These are phyloP conservation scores for Polypedilum vanderplanki DNA, from an alignment of 1,140 invertebrate genomes.

Conservation along the genomic window DNA sequence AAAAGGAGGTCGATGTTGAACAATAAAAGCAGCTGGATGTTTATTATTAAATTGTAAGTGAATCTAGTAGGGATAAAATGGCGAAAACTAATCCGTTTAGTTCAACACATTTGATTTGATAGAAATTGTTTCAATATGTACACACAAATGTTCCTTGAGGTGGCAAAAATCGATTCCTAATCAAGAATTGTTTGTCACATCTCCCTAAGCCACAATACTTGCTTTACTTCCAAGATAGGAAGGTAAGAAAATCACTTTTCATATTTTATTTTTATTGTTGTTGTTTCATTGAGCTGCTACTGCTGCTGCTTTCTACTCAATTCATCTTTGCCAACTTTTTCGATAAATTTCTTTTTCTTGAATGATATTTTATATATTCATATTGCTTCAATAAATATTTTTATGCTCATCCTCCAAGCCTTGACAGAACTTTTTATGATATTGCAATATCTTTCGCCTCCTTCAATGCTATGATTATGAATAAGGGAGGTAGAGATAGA, in stretches of 20 bases:
- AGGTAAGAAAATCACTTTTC: slow-evolving; percentile 3
- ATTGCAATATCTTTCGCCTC: too few species aligned
- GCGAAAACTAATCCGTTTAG: neutral
- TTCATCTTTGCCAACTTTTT: neutral
- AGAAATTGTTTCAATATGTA: neutral
- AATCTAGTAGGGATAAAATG: neutral
- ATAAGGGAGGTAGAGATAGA: too few species aligned
- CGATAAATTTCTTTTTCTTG: slow-evolving; percentile 1
- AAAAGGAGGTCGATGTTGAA: neutral
- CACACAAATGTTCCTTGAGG: neutral
- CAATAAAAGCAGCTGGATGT: neutral
- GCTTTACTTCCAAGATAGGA: neutral
- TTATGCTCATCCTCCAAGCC: neutral
- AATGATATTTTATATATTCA: slow-evolving; percentile 2
- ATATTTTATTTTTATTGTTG: neutral
- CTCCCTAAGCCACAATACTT: neutral
- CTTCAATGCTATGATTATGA: too few species aligned
- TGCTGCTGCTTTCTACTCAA: neutral
- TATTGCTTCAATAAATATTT: slow-evolving; percentile 14
- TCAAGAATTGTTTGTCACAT: neutral
- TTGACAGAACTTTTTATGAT: too few species aligned
- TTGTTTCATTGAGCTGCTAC: neutral
- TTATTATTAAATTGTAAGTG: neutral
- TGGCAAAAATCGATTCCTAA: slow-evolving; percentile 6
- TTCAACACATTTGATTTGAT: neutral